Evolutionary conservation across 2,113 vertebrate species (phyloP), one percentile per base, ranked within the genome.

Genomic region (Engystomops pustulosus): DNA sequence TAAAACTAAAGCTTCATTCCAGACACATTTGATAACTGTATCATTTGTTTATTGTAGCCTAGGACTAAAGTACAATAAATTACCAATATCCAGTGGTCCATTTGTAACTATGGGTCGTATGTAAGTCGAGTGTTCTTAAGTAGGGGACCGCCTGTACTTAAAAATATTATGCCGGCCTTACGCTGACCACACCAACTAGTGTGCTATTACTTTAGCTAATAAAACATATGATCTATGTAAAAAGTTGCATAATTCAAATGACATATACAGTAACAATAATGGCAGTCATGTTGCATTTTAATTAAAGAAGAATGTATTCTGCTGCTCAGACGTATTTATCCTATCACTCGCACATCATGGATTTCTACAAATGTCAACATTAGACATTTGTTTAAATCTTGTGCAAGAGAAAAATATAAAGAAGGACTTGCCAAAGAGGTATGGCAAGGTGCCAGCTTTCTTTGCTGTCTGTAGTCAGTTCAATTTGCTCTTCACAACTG

Each of bases 391-490:
- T 47, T 80, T 67, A 11, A 45, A 27, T 62, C 55, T 47, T 45
- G 23, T 47, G 53, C 36, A 70, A 70, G 20, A 23, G 20, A 77
- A 77, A 53, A 53, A 20, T 51, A 49, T 12, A 32, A 60, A 67
- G 78, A 45, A n/a, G 65, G 58, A 65, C 38, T 80, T 80, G 79
- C 62, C 65, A 80, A 80, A 18, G 36, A 68, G 12, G 12, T 34
- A 17, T 53, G 62, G 62, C 79, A 49, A 17, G 38, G 5, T 68
- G 78, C 78, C 78, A 80, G 44, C 62, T 45, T 25, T 9, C 36
- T 25, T 30, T 47, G 14, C 15, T 47, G 34, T 3, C 27, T 71
- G 36, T 44, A 44, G 69, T 72, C n/a, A 71, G 32, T 20, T 41
- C 67, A 69, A 20, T 69, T 69, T 69, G 67, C 32, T 41, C 36